phyloP scores from a whole-genome alignment of 2,888 invertebrate species.

The Diarsia rubi region DNA sequence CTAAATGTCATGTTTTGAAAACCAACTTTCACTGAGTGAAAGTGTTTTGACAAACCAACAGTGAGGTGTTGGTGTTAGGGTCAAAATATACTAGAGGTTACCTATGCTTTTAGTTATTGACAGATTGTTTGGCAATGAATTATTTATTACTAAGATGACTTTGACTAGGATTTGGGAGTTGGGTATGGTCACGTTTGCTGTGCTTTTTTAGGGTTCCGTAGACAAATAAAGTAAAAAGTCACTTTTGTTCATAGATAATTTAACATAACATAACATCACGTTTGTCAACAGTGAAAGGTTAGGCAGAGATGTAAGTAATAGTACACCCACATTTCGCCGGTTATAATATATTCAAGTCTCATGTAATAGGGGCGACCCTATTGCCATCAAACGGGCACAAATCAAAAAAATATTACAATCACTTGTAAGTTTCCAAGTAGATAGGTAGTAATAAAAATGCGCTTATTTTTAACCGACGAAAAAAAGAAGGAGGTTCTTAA shows the following conservation, averaged over 20 bases:
- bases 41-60: slow-evolving; percentile 45
- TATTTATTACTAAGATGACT: slow-evolving; percentile 31
- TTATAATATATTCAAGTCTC: too few species aligned
- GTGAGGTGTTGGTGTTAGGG: slow-evolving; percentile 2
- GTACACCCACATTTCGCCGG: too few species aligned
- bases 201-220: neutral
- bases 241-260: neutral
- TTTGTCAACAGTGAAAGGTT: too few species aligned
- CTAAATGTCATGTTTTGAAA: slow-evolving; percentile 16
- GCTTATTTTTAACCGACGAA: too few species aligned
- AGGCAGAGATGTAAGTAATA: too few species aligned
- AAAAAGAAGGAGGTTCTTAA: too few species aligned
- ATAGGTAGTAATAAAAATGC: too few species aligned
- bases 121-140: slow-evolving; percentile 33
- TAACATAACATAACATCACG: too few species aligned
- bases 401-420: too few species aligned
- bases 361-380: too few species aligned
- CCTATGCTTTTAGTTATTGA: slow-evolving; percentile 14
- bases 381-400: too few species aligned
- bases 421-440: too few species aligned
- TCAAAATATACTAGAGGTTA: slow-evolving; percentile 12
- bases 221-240: neutral
- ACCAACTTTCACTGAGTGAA: slow-evolving; percentile 32
- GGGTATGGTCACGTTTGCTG: neutral
- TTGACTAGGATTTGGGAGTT: neutral